These are phyloP conservation scores for Lanius ludovicianus DNA, from an alignment of 2,113 vertebrate species.

Conservation along the genomic window DNA sequence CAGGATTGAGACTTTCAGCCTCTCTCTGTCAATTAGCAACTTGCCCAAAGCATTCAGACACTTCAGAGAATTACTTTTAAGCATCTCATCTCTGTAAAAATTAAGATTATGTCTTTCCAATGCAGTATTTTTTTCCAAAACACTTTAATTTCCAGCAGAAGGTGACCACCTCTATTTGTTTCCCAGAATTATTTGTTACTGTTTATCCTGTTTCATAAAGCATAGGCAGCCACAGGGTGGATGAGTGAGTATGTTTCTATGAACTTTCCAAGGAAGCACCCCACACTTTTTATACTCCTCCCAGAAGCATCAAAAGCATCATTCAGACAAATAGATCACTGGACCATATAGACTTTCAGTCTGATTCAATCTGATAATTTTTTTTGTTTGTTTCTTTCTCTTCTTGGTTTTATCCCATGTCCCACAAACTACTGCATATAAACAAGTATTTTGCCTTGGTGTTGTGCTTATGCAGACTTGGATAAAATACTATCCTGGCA, in stretches of 20 bases:
- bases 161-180: neutral
- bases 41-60: neutral
- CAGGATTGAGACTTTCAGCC: neutral
- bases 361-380: neutral
- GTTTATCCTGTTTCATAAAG: neutral
- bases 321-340: neutral
- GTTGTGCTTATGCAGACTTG: neutral
- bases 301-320: neutral
- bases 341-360: neutral
- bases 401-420: neutral
- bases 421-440: neutral
- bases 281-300: neutral
- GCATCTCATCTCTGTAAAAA: neutral
- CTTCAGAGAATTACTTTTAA: neutral
- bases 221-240: neutral
- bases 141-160: neutral
- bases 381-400: neutral
- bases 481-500: neutral
- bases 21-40: neutral
- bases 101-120: neutral
- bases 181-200: neutral
- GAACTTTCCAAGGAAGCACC: neutral
- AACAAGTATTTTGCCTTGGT: neutral
- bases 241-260: neutral
- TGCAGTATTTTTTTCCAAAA: neutral